These are phyloP conservation scores for Campaea margaritaria DNA, from an alignment of 2,888 invertebrate genomes.

Conservation along the genomic window DNA sequence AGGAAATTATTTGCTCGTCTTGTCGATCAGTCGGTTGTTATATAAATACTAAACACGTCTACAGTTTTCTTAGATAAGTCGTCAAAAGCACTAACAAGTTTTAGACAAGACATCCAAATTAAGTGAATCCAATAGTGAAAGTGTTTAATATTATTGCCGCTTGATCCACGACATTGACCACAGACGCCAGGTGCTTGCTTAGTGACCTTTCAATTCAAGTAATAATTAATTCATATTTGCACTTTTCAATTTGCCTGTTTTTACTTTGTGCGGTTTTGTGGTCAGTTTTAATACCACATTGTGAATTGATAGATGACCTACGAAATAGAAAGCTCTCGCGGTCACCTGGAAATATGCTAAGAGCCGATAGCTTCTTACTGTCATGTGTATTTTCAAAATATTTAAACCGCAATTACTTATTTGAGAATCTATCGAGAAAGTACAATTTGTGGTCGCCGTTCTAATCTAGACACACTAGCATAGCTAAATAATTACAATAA, in stretches of 20 bases:
- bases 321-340: slow-evolving; percentile 11
- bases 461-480: neutral
- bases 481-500: no score
- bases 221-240: slow-evolving; percentile 17
- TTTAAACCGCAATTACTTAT: slow-evolving; percentile 23
- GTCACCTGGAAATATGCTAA: neutral
- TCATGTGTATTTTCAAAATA: slow-evolving; percentile 9
- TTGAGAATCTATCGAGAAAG: slow-evolving; percentile 5
- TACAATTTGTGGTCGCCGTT: slow-evolving; percentile 1
- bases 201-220: slow-evolving; percentile 13
- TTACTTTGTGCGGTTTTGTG: slow-evolving; percentile 22
- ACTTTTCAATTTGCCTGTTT: slow-evolving; percentile 18
- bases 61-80: no score
- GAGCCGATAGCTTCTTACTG: slow-evolving; percentile 2
- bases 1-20: no score
- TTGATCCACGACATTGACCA: slow-evolving; percentile 6
- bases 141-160: slow-evolving; percentile 1
- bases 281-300: slow-evolving; percentile 18
- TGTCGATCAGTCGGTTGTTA: no score
- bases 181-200: neutral
- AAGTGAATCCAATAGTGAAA: slow-evolving; percentile 6
- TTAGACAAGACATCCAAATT: neutral
- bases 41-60: no score
- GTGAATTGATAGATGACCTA: slow-evolving; percentile 19
- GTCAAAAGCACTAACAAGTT: no score